These are phyloP conservation scores for Pelochelys cantorii DNA, from an alignment of 2,797 vertebrate genomes.

Conservation along the genomic window DNA sequence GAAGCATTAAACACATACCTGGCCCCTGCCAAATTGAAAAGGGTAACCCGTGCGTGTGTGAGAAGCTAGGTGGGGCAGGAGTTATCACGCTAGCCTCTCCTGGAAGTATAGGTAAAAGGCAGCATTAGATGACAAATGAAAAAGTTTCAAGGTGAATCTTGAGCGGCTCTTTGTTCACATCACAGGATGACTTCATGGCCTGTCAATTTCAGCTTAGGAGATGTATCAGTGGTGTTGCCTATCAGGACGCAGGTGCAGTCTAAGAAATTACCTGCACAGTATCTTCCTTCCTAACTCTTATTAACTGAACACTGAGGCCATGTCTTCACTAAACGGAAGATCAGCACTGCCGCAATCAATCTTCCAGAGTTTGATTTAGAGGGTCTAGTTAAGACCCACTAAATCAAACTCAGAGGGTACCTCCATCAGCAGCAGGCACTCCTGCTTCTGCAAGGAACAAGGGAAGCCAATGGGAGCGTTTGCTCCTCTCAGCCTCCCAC, in stretches of 20 bases:
- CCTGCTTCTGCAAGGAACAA: too few species aligned
- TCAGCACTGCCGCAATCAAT: too few species aligned
- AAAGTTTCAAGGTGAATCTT: not conserved
- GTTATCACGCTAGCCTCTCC: not conserved
- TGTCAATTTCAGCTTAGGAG: not conserved
- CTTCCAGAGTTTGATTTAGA: too few species aligned
- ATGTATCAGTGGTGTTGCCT: not conserved
- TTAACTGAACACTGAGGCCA: not conserved
- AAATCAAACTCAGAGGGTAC: too few species aligned
- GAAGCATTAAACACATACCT: slow-evolving; percentile 10
- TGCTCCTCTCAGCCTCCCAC: too few species aligned
- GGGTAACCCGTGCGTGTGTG: not conserved
- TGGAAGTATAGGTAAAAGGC: not conserved
- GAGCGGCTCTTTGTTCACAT: not conserved
- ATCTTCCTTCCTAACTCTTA: not conserved
- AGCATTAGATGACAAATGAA: not conserved
- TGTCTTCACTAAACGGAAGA: too few species aligned
- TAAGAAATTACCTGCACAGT: rapidly evolving
- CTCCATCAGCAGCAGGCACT: too few species aligned
- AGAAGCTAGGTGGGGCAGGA: not conserved
- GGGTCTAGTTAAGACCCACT: too few species aligned
- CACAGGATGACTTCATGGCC: rapidly evolving
- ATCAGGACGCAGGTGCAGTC: rapidly evolving
- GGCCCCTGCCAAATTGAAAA: slow-evolving; percentile 35
- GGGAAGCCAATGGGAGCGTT: too few species aligned